A percentile compares a stretch with the other conserved stretches of the same genome.
Conservation (phyloP, 1,140 invertebrate genomes). For the Temnothorax curvispinosus region DNA sequence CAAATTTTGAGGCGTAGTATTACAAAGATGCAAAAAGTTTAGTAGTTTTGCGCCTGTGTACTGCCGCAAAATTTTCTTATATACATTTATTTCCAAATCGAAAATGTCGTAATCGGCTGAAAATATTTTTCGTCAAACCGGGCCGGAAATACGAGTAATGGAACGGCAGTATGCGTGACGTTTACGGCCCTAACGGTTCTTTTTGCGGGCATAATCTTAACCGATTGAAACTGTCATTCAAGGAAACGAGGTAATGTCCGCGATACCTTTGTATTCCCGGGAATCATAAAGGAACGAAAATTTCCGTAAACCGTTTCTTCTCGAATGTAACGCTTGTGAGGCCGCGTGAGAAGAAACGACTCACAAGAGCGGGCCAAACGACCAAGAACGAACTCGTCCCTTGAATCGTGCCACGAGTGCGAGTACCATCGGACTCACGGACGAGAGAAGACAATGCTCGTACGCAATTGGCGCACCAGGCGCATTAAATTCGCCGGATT, state of each 20-base stretch:
- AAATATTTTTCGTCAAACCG: constrained; percentile 4
- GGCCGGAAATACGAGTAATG: constrained; percentile 16
- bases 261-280: not conserved
- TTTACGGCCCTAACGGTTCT: constrained; percentile 50
- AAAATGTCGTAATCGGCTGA: not conserved
- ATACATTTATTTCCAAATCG: not conserved
- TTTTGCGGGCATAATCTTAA: constrained; percentile 37
- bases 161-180: constrained; percentile 31
- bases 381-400: not conserved
- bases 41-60: not conserved
- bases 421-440: not conserved
- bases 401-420: not conserved
- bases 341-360: not conserved
- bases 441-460: not conserved
- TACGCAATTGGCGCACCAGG: not conserved
- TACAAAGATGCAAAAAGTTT: not conserved
- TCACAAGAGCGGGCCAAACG: not conserved
- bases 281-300: constrained; percentile 23
- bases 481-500: constrained; percentile 64
- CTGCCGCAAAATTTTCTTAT: not conserved
- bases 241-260: constrained; percentile 6
- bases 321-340: not conserved
- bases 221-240: constrained; percentile 42
- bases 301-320: constrained; percentile 3
- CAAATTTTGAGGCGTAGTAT: not conserved